A percentile compares a stretch with the other conserved stretches of the same genome.
Evolutionary conservation across 2,113 vertebrate genomes (phyloP).

Genomic region (Siniperca knerii): DNA sequence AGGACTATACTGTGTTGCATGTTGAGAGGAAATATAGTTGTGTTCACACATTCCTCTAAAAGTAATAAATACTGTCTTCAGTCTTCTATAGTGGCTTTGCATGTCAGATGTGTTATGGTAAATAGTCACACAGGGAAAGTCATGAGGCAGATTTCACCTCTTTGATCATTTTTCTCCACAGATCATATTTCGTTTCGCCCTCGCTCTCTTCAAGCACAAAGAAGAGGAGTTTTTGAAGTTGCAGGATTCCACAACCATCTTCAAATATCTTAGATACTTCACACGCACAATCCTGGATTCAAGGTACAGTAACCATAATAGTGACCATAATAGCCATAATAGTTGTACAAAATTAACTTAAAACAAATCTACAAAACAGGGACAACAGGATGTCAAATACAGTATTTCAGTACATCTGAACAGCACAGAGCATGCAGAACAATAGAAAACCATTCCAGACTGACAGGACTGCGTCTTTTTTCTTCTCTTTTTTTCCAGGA

Average conservation of each 20-base stretch:
- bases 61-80: background rate
- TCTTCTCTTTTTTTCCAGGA: constrained; percentile 80
- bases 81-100: background rate
- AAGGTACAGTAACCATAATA: constrained; percentile 81
- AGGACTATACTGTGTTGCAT: background rate
- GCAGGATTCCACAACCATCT: constrained; percentile 93
- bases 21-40: background rate
- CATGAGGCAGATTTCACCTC: background rate
- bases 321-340: no score
- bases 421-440: background rate
- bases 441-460: background rate
- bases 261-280: constrained; percentile 96
- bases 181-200: constrained; percentile 96
- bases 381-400: background rate
- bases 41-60: background rate
- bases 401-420: background rate
- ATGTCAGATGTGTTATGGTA: background rate
- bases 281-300: constrained; percentile 93
- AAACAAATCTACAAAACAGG: background rate
- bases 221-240: constrained; percentile 96
- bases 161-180: constrained; percentile 66
- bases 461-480: background rate
- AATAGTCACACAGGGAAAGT: background rate
- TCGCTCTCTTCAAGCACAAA: constrained; percentile 96
- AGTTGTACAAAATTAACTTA: background rate